Evolutionary conservation across 2,797 vertebrate species (phyloP).

Genomic region (Mormyrus proboscirostris): DNA sequence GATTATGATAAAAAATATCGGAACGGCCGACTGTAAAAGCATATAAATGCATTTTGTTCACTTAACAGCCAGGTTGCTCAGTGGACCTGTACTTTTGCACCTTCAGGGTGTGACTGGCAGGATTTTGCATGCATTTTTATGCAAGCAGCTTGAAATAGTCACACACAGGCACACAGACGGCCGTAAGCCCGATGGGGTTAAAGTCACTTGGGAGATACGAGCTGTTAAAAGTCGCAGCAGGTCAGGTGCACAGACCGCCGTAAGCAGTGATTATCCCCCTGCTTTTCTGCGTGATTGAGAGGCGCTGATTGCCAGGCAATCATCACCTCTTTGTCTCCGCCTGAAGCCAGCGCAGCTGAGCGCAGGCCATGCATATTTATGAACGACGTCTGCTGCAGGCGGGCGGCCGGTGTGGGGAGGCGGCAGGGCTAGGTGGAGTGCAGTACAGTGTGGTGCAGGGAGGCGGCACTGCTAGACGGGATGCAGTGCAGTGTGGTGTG

Average conservation of each 20-base stretch:
- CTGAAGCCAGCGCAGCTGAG: conserved; percentile 33
- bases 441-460: conserved; percentile 24
- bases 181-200: neutral
- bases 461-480: neutral
- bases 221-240: conserved; percentile 11
- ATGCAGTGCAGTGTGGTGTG: neutral
- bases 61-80: neutral
- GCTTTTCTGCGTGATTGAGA: conserved; percentile 19
- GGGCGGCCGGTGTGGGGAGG: conserved; percentile 14
- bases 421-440: neutral
- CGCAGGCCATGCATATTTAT: conserved; percentile 27
- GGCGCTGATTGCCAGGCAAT: conserved; percentile 35
- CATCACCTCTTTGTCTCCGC: conserved; percentile 32
- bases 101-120: neutral
- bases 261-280: conserved; percentile 25
- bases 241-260: neutral
- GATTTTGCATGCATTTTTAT: neutral
- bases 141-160: neutral
- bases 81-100: neutral
- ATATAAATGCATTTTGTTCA: neutral
- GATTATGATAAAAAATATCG: neutral
- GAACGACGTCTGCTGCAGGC: conserved; percentile 43
- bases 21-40: neutral
- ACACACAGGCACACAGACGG: neutral
- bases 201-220: neutral